Base-by-base conservation (phyloP, 2,113 vertebrate species). In the Apeltes quadracus region DNA sequence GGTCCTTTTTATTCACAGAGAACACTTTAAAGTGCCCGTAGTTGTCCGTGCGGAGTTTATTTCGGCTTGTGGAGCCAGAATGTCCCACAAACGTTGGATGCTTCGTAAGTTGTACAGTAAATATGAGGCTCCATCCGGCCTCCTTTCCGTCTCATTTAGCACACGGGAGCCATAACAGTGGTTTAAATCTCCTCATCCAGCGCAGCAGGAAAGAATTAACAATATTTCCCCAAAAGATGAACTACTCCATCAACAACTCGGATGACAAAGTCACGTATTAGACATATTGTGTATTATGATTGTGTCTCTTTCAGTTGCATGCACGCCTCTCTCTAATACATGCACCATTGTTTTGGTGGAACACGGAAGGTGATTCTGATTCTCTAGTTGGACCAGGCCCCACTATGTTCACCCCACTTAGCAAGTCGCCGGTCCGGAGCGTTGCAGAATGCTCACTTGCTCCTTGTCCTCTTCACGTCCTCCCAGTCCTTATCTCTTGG, bases 401-500 rank as follows among this genome's bases (percentile, higher is more conserved):
- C 16, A 27, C 44, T 39, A 23, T 69, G 61, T 54, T 56, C 38
- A 63, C 50, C 54, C 8, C 38, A n/a, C n/a, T n/a, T n/a, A n/a
- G n/a, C n/a, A n/a, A n/a, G n/a, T n/a, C n/a, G n/a, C n/a, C n/a
- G n/a, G n/a, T 62, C 46, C 41, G 54, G 34, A 38, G 57, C 46
- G 38, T 75, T 81, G 81, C 81, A 72, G 65, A 62, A 41, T 46
- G n/a, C 63, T 75, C 69, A 48, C 32, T 38, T 22, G 32, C 64
- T 59, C 54, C 66, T 61, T 70, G 75, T 87, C 69, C 76, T 77
- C 63, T 74, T 56, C 23, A 10, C 75, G 46, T 64, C 53, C 65
- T 70, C 54, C 32, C 57, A 12, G 39, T 78, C 58, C 79, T 88
- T 82, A 88, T 82, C 84, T 88, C 54, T 18, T 43, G 48, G 76